These are phyloP conservation scores for Sphinx pinastri DNA, from an alignment of 2,888 invertebrate species.

Conservation along the genomic window DNA sequence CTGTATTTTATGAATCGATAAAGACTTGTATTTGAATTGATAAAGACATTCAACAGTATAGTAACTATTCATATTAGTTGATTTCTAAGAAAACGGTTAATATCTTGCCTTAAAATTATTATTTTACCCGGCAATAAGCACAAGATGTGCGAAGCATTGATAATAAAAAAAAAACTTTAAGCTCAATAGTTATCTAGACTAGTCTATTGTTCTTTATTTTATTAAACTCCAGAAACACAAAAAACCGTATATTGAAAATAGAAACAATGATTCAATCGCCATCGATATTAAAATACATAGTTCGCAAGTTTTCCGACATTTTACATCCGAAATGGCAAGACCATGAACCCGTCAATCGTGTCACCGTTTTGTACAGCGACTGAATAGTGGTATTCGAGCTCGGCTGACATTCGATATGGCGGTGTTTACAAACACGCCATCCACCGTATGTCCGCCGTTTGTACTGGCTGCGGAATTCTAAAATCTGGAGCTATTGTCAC, in stretches of 20 bases:
- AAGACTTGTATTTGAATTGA: too few species aligned
- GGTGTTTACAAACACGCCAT: conserved; percentile 16
- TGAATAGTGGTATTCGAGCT: conserved; percentile 3
- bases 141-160: too few species aligned
- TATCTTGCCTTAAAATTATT: too few species aligned
- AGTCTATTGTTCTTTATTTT: too few species aligned
- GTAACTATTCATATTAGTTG: too few species aligned
- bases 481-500: conserved; percentile 20
- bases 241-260: neutral
- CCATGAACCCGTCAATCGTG: conserved; percentile 3
- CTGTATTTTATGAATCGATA: too few species aligned
- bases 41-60: too few species aligned
- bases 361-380: neutral
- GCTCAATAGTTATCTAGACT: too few species aligned
- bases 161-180: too few species aligned
- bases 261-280: neutral
- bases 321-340: conserved; percentile 17
- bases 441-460: conserved; percentile 10
- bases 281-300: neutral
- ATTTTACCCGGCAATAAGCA: too few species aligned
- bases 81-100: too few species aligned
- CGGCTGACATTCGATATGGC: neutral
- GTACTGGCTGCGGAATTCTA: conserved; percentile 13
- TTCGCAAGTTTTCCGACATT: neutral
- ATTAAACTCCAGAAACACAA: too few species aligned